A percentile compares a stretch with the other conserved stretches of the same genome.
Evolutionary conservation across 2,888 invertebrate species (phyloP).

Genomic region (Ophioninae sp.): DNA sequence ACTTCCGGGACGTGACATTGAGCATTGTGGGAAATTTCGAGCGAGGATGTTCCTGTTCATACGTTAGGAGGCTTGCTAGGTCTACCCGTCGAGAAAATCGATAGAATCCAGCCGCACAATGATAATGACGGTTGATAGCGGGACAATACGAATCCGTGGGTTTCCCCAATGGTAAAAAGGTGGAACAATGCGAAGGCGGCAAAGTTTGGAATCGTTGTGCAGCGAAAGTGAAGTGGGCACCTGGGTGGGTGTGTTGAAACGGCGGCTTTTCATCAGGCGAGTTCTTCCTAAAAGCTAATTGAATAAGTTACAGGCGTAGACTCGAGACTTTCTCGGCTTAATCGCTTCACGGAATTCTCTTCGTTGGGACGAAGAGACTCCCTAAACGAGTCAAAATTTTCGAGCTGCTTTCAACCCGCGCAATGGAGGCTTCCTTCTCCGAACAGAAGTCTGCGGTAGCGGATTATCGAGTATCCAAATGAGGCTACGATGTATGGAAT

Average conservation of each 20-base stretch:
- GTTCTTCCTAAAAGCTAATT: slow-evolving; percentile 52
- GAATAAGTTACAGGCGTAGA: slow-evolving; percentile 54
- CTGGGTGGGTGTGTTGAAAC: background rate
- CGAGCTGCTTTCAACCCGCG: background rate
- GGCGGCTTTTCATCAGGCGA: slow-evolving; percentile 9
- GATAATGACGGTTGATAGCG: background rate
- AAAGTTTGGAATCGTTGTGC: slow-evolving; percentile 5
- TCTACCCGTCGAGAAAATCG: background rate
- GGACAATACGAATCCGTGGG: slow-evolving; percentile 23
- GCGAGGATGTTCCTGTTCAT: too few species aligned
- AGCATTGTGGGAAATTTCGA: too few species aligned
- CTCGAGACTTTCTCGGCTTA: slow-evolving; percentile 54
- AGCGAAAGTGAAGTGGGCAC: background rate
- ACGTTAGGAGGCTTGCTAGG: too few species aligned
- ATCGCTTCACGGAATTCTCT: slow-evolving; percentile 51
- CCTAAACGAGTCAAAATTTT: slow-evolving; percentile 35
- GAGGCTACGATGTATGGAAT: too few species aligned
- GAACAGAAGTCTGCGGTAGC: too few species aligned
- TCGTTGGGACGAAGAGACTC: slow-evolving; percentile 36
- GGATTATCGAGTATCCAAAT: too few species aligned
- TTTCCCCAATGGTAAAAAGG: slow-evolving; percentile 12
- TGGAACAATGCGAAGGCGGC: slow-evolving; percentile 2
- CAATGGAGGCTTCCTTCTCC: too few species aligned
- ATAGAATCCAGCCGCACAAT: background rate
- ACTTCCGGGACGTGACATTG: too few species aligned